Evolutionary conservation across 2,888 invertebrate species (phyloP), one percentile per base, ranked within the genome.

Genomic region (Phania funesta): DNA sequence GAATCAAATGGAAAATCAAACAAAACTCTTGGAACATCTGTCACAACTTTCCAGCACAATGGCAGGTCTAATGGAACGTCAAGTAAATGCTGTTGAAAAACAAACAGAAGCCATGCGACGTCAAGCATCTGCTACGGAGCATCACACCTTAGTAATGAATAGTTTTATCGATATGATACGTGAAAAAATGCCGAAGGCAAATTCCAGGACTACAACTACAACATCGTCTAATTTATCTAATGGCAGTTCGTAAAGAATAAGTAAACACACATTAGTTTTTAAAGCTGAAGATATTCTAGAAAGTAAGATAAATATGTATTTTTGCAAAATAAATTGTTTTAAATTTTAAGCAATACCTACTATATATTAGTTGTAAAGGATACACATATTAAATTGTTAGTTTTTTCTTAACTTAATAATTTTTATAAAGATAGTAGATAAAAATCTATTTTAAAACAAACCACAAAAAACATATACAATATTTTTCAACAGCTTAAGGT

Each of bases 81-180:
- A 82, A 65, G 82, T 82, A 13, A 35, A 8, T 13, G 82, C 82
- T 3, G 56, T 74, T n/a, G 82, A 82, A 46, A 78, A 78, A 65
- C 82, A 82, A 82, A 82, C 82, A 1, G 82, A 77, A 50, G 74
- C 82, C 9, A 58, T 82, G 26, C 68, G 78, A 16, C 77, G 82
- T 5, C 82, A 82, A 65, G 77, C 82, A 4, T 52, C 68, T 0
- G 82, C 82, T 11, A 78, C 64, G 1, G 77, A 78, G n/a, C 82
- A 82, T 58, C 82, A 82, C 16, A 82, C 82, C 2, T 64, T 78
- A 8, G 78, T 82, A 0, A 82, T 82, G 82, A 78, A 82, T 52
- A 74, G 62, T 41, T 82, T 82, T 65, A 50, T 82, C 0, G 82
- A 82, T n/a, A 74, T 82, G 82, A 65, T 82, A 65, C 77, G 77